A percentile compares a stretch with the other conserved stretches of the same genome.
Evolutionary conservation across 2,888 invertebrate species (phyloP).

Genomic region (Mechanitis mazaeus): DNA sequence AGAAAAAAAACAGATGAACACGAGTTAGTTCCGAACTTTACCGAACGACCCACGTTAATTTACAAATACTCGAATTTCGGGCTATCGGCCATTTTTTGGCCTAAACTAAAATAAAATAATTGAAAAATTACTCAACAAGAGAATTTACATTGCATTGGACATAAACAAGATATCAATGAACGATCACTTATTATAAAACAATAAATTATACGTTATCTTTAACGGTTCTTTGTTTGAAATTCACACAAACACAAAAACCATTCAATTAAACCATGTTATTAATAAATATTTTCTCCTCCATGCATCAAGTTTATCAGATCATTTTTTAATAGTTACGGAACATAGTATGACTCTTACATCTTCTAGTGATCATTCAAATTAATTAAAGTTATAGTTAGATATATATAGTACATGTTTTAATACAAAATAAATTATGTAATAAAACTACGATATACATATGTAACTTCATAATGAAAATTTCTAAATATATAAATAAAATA

Average conservation of each 20-base stretch:
- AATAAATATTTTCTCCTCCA: constrained; percentile 20
- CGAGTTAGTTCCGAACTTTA: no score
- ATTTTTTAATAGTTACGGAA: constrained; percentile 13
- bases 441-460: no score
- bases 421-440: no score
- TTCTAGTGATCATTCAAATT: no score
- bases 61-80: no score
- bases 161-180: not conserved
- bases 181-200: constrained; percentile 15
- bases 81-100: no score
- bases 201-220: constrained; percentile 20
- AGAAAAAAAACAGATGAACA: no score
- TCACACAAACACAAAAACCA: constrained; percentile 43
- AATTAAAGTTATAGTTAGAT: no score
- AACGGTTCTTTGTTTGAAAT: constrained; percentile 40
- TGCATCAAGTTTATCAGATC: constrained; percentile 24
- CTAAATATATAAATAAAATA: not conserved
- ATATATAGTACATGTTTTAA: no score
- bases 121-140: not conserved
- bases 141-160: not conserved
- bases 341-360: no score
- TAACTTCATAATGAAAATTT: not conserved
- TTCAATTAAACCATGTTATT: constrained; percentile 23
- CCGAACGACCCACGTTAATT: no score
- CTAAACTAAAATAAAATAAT: no score